These are phyloP conservation scores for Oncopeltus fasciatus DNA, from an alignment of 1,140 invertebrate species.

Conservation along the genomic window DNA sequence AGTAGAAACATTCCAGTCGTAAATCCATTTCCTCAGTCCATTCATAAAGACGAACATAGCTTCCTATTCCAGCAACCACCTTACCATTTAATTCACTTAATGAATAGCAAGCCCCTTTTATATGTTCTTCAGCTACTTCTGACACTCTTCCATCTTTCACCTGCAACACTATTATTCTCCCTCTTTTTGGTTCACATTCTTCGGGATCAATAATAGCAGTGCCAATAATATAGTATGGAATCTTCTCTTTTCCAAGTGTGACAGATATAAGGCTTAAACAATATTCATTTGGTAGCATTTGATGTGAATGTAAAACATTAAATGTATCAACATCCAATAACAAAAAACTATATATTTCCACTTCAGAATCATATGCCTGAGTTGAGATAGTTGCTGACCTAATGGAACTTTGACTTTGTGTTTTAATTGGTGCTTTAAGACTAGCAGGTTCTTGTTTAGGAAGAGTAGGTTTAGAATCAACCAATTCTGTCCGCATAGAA, in stretches of 20 bases:
- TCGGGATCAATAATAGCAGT: constrained; percentile 87
- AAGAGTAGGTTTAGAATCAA: constrained; percentile 49
- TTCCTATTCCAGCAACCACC: constrained; percentile 87
- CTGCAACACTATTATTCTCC: constrained; percentile 80
- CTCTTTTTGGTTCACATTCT: constrained; percentile 82
- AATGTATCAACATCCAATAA: constrained; percentile 95
- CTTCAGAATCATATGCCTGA: constrained; percentile 51
- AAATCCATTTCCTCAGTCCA: constrained; percentile 95
- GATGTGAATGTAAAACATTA: constrained; percentile 86
- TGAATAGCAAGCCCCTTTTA: constrained; percentile 86
- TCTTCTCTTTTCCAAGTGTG: constrained; percentile 78
- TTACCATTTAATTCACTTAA: constrained; percentile 90
- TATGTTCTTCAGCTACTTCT: constrained; percentile 88
- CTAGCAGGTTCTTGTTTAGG: constrained; percentile 64
- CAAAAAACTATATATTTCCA: constrained; percentile 83
- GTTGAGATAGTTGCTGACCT: constrained; percentile 27
- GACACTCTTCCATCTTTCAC: constrained; percentile 79
- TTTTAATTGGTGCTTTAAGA: constrained; percentile 44
- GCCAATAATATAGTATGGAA: constrained; percentile 85
- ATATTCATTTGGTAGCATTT: constrained; percentile 76
- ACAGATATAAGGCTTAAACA: constrained; percentile 79
- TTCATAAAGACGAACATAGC: constrained; percentile 88
- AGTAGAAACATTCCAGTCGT: constrained; percentile 87
- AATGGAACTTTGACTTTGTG: constrained; percentile 33
- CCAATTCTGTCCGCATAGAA: constrained; percentile 73